These are phyloP conservation scores for Matsumyia berberina DNA, from an alignment of 2,888 invertebrate genomes.

Conservation along the genomic window DNA sequence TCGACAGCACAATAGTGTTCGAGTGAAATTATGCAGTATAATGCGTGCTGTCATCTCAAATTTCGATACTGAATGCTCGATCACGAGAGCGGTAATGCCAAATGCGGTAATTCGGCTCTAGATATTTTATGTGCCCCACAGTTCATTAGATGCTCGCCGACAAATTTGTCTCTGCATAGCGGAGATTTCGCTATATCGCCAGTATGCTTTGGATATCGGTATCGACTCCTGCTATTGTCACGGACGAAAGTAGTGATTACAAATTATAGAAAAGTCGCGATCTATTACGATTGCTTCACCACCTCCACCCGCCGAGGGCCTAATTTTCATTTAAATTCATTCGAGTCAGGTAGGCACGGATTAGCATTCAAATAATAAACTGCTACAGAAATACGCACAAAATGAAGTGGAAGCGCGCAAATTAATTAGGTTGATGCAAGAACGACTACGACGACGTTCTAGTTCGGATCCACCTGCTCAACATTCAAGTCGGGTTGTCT, in stretches of 20 bases:
- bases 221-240: conserved; percentile 68
- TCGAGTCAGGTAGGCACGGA: conserved; percentile 56
- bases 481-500: conserved; percentile 40
- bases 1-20: too few relatives aligned
- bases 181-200: background rate
- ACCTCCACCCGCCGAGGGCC: conserved; percentile 41
- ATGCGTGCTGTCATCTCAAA: too few relatives aligned
- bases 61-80: too few relatives aligned
- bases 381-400: conserved; percentile 7
- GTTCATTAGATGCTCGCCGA: conserved; percentile 55
- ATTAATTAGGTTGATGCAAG: conserved; percentile 63
- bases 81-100: too few relatives aligned
- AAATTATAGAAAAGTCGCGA: conserved; percentile 71
- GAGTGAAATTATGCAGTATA: too few relatives aligned
- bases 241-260: conserved; percentile 68
- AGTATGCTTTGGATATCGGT: conserved; percentile 24
- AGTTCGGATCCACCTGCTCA: conserved; percentile 43
- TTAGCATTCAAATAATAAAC: conserved; percentile 61
- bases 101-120: too few relatives aligned
- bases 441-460: background rate
- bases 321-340: conserved; percentile 46
- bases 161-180: conserved; percentile 50
- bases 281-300: conserved; percentile 70
- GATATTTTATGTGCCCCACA: conserved; percentile 31
- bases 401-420: conserved; percentile 19